Base-by-base conservation (phyloP, 2,888 invertebrate species). In the Arctia plantaginis region DNA sequence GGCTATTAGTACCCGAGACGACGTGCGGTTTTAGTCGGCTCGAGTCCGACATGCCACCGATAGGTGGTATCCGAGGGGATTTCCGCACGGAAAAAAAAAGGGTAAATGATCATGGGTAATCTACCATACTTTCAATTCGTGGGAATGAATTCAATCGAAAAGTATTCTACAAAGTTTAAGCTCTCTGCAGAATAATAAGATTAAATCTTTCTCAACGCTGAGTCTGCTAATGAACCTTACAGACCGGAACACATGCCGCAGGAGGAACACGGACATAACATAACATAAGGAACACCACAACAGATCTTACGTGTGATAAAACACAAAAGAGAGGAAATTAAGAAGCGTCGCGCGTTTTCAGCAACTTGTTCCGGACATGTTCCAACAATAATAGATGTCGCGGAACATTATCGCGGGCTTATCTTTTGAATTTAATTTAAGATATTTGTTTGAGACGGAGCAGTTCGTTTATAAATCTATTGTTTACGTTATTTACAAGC, bases 241-340 rank as follows among this genome's bases (percentile, higher is more conserved):
- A 62, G 18, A 15, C 18, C 62, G 4, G 7, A 35, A 68, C 30
- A n/a, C 33, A 44, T 35, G n/a, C 44, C 44, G 10, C 44, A 27
- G 23, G 44, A 30, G 66, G 67, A 62, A 72, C 59, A 67, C 3
- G 12, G n/a, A 59, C 15, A 15, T 12, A 64, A 47, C 47, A 68
- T 30, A 35, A 55, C 64, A 39, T 55, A 73, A 47, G 65, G 69
- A 65, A 69, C 64, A 47, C 20, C 33, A 30, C 47, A 62, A 62
- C 68, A 69, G 73, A 69, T 69, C 51, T 30, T 41, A 73, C 65
- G 44, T 65, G 73, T 35, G 73, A 73, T 69, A 69, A 13, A 27
- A 66, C 66, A 73, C 73, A 73, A 73, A 69, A 65, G 73, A 39
- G 65, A 30, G 73, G 73, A 69, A 73, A 69, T 73, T 55, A 73